Conservation (phyloP, 1,140 invertebrate genomes). For the Papilio aristodemus region DNA sequence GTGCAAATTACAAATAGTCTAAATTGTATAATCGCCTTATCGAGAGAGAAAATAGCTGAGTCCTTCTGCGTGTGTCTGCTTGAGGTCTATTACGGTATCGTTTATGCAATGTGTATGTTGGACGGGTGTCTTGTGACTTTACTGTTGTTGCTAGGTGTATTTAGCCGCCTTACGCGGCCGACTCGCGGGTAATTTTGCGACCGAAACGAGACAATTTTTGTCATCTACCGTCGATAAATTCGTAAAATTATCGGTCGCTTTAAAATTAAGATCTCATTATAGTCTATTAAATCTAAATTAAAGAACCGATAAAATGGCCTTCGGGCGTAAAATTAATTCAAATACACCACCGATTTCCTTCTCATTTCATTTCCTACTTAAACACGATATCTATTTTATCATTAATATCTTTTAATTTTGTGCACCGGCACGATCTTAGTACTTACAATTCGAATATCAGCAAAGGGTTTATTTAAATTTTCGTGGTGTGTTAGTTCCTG, state of each 20-base stretch:
- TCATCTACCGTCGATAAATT: slow-evolving; percentile 6
- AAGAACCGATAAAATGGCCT: slow-evolving; percentile 3
- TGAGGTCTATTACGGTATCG: slow-evolving; percentile 55
- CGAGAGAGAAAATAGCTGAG: slow-evolving; percentile 78
- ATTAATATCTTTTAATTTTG: slow-evolving; percentile 4
- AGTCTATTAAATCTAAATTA: slow-evolving; percentile 22
- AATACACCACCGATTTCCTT: slow-evolving; percentile 9
- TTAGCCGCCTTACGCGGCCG: slow-evolving; percentile 33
- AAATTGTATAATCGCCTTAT: slow-evolving; percentile 78
- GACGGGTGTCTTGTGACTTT: slow-evolving; percentile 43
- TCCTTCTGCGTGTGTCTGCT: slow-evolving; percentile 72
- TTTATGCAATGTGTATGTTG: slow-evolving; percentile 52
- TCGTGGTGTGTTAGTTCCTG: slow-evolving; percentile 50
- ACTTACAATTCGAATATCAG: not conserved
- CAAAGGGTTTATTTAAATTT: slow-evolving; percentile 24
- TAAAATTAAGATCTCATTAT: slow-evolving; percentile 26
- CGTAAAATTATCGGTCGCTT: slow-evolving; percentile 5
- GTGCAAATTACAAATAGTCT: slow-evolving; percentile 76
- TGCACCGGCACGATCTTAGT: not conserved
- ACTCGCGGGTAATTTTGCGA: not conserved
- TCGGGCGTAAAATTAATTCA: slow-evolving; percentile 1
- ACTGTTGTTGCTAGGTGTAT: slow-evolving; percentile 51
- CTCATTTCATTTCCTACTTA: slow-evolving; percentile 17
- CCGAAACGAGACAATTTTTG: not conserved
- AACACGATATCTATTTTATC: slow-evolving; percentile 6